phyloP scores from a whole-genome alignment of 2,888 invertebrate genomes.

The Yponomeuta evonymella region DNA sequence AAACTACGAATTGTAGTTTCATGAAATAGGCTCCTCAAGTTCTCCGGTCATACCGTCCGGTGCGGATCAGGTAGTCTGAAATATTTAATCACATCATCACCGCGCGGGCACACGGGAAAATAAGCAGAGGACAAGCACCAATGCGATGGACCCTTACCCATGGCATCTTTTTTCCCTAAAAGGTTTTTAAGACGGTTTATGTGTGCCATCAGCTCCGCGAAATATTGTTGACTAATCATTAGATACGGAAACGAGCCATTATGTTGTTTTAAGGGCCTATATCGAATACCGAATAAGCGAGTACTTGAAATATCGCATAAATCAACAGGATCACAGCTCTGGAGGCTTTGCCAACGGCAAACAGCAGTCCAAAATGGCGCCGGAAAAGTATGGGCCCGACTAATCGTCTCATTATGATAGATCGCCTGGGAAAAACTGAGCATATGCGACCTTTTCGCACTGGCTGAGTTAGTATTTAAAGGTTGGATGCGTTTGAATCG shows the following conservation, averaged over 20 bases:
- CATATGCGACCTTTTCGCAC: conserved; percentile 13
- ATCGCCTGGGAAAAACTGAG: conserved; percentile 20
- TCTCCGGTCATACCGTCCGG: too few species aligned
- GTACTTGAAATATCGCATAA: conserved; percentile 17
- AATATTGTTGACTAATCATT: too few species aligned
- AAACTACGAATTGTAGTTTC: too few species aligned
- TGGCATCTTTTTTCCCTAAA: too few species aligned
- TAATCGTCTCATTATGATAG: conserved; percentile 26
- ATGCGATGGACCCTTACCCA: too few species aligned
- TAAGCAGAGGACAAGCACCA: too few species aligned
- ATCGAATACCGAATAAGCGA: conserved; percentile 7
- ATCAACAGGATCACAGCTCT: conserved; percentile 11
- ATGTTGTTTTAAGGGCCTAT: not conserved
- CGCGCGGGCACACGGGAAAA: too few species aligned
- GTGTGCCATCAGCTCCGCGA: too few species aligned
- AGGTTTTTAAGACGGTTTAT: too few species aligned
- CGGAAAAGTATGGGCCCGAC: conserved; percentile 22
- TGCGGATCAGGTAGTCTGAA: too few species aligned
- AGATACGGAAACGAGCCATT: not conserved
- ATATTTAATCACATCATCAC: too few species aligned
- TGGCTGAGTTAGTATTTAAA: not conserved
- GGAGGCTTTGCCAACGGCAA: conserved; percentile 19
- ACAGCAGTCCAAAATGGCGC: conserved; percentile 21
- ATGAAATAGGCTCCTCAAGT: too few species aligned
- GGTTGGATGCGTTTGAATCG: not conserved